Evolutionary conservation across 2,797 vertebrate genomes (phyloP).

Genomic region (Arctocebus calabarensis): DNA sequence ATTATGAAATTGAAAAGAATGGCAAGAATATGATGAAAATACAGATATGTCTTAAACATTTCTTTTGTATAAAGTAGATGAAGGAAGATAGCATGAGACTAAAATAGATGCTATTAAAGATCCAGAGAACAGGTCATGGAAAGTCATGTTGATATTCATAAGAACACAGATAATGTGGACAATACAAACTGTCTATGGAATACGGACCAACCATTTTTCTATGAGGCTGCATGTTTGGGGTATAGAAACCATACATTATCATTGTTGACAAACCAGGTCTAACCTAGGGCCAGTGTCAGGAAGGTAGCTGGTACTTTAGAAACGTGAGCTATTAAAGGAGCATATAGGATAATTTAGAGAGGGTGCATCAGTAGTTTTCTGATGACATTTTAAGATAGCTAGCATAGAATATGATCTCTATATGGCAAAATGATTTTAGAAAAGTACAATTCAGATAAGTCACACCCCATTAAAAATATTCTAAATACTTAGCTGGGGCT

Average conservation of each 20-base stretch:
- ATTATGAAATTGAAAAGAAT: conserved; percentile 1
- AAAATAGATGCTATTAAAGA: background rate
- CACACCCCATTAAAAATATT: background rate
- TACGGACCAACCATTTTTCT: background rate
- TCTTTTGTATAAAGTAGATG: background rate
- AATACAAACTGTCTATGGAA: background rate
- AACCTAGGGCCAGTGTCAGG: background rate
- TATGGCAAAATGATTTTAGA: background rate
- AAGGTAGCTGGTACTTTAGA: background rate
- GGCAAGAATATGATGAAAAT: conserved; percentile 42
- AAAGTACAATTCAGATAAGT: conserved; percentile 14
- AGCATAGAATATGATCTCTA: conserved; percentile 1
- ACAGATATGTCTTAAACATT: background rate
- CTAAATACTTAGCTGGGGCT: background rate
- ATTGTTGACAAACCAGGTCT: background rate
- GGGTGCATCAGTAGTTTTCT: background rate
- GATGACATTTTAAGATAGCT: background rate
- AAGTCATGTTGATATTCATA: conserved; percentile 16
- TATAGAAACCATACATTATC: background rate
- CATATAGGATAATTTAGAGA: background rate
- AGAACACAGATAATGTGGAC: background rate
- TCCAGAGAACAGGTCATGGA: background rate
- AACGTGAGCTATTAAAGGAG: background rate
- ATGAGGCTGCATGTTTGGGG: background rate
- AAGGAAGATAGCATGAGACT: background rate